These are phyloP conservation scores for Cancer borealis DNA, from an alignment of 2,888 invertebrate species.

Conservation along the genomic window DNA sequence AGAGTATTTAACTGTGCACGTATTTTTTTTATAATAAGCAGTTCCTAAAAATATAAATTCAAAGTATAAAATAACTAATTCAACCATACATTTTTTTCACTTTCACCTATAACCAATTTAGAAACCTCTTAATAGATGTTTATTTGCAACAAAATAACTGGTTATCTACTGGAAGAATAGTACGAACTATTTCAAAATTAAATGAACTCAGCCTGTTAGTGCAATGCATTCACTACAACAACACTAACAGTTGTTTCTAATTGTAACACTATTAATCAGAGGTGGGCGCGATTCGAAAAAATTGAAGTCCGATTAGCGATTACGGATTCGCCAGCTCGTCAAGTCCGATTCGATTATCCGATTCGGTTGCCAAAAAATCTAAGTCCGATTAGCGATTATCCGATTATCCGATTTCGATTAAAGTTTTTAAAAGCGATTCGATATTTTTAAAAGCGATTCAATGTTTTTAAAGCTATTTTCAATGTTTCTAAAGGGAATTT, in stretches of 20 bases:
- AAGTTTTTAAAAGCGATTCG: no score
- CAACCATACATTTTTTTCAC: background rate
- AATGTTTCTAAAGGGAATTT: no score
- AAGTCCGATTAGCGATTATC: no score
- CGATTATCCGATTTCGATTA: no score
- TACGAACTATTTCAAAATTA: background rate
- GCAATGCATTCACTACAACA: background rate
- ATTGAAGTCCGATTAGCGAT: no score
- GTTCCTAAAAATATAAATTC: background rate
- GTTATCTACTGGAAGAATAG: background rate
- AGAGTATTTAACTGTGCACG: background rate
- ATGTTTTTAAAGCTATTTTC: no score
- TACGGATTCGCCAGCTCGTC: no score
- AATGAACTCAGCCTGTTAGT: background rate
- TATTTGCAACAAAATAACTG: background rate
- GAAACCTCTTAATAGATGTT: background rate
- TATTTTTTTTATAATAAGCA: background rate
- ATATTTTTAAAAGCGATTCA: no score
- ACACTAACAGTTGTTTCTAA: no score
- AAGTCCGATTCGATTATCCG: no score
- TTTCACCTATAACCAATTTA: background rate
- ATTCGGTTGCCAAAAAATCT: no score
- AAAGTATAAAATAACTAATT: background rate
- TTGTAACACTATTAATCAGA: background rate
- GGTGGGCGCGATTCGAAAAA: no score